A percentile compares a stretch with the other conserved stretches of the same genome.
phyloP scores from a whole-genome alignment of 2,888 invertebrate genomes.

The Capitulum mitella region DNA sequence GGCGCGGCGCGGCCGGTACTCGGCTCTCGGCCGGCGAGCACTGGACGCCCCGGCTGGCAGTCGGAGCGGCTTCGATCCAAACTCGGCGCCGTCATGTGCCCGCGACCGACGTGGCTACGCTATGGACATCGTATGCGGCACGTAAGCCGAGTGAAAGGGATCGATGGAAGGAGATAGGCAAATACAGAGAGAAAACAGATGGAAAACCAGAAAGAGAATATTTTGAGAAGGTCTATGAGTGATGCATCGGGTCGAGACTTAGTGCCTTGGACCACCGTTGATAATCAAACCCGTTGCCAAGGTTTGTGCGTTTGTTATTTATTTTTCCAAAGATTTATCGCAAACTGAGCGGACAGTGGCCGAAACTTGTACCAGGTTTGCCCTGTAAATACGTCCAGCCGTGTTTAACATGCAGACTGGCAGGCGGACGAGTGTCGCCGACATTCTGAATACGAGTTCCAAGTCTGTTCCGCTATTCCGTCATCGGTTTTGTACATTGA shows the following conservation, averaged over 20 bases:
- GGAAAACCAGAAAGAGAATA: too few relatives aligned
- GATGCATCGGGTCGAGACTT: too few relatives aligned
- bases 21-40: too few relatives aligned
- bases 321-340: slow-evolving; percentile 2
- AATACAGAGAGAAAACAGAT: not conserved
- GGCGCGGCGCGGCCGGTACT: too few relatives aligned
- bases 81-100: too few relatives aligned
- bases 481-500: not conserved
- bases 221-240: too few relatives aligned
- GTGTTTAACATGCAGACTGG: not conserved
- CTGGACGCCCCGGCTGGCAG: too few relatives aligned
- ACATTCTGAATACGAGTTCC: not conserved
- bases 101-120: too few relatives aligned
- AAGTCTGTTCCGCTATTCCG: not conserved
- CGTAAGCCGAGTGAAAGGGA: not conserved
- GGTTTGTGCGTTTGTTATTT: not conserved
- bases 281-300: not conserved
- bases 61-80: too few relatives aligned
- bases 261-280: too few relatives aligned
- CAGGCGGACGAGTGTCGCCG: not conserved
- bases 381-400: not conserved
- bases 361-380: not conserved
- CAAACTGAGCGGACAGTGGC: not conserved
- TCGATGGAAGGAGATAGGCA: not conserved
- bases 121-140: too few relatives aligned